Base-by-base conservation (phyloP, 2,888 invertebrate genomes). In the Napeogenes inachia region DNA sequence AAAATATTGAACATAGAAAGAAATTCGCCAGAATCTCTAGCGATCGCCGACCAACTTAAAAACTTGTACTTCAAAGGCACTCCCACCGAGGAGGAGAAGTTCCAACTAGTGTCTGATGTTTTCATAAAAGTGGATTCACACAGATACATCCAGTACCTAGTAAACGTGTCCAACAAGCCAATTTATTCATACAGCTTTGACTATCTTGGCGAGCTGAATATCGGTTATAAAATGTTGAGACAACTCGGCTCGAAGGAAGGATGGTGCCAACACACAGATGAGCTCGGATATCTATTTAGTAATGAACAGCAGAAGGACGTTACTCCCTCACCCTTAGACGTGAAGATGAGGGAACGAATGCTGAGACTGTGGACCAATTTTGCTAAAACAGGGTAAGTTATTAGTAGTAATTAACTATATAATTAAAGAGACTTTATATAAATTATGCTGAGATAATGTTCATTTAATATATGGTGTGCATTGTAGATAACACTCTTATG, bases 331-430 rank as follows among this genome's bases (percentile, higher is more conserved):
- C 68, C 80, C 5, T 76, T 82, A 66, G 90, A 90, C 74, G 13
- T 81, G 5, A 85, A 84, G 69, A 83, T 81, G 77, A 82, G 89
- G 71, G 90, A 90, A 70, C 73, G 84, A 56, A 82, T 90, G 81
- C 64, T 90, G 33, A 71, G 83, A 45, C 73, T 91, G 2, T 89
- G 90, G 88, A 89, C 89, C 4, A 91, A 91, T 74, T 91, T 91
- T 59, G 88, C 89, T 32, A 91, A 90, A 74, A 73, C 78, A 68
- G 89, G 91, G 91, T 91, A 68, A 85, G 89, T 76, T 50, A 66
- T 5, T 5, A 35, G 6, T 2, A 35, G 4, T 2, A 35, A 2
- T 21, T 35, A 35, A 5, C 4, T 35, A 35, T 35, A 35, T 35
- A 5, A 5, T 35, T 35, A 5, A 35, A 35, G 21, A 5, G 35